Evolutionary conservation across 2,888 invertebrate species (phyloP).

Genomic region (Hesperia comma): DNA sequence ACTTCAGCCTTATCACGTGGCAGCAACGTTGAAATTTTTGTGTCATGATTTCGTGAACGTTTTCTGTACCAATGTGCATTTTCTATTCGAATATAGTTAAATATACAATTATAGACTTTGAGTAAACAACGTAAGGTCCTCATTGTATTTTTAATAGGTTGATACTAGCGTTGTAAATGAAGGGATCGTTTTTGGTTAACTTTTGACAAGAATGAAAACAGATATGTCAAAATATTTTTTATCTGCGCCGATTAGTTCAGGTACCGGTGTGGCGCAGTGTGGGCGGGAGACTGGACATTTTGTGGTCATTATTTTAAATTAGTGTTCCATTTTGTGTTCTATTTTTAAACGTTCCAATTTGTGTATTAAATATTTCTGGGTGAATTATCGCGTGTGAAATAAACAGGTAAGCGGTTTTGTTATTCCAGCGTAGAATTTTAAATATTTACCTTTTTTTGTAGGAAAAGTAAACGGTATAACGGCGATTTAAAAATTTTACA

Average conservation of each 20-base stretch:
- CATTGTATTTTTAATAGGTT: background rate
- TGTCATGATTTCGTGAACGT: constrained; percentile 2
- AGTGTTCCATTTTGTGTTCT: constrained; percentile 35
- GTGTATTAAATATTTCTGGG: constrained; percentile 3
- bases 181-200: constrained; percentile 33
- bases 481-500: constrained; percentile 23
- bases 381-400: constrained; percentile 2
- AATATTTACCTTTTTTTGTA: constrained; percentile 4
- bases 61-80: background rate
- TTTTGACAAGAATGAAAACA: constrained; percentile 65
- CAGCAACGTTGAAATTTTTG: constrained; percentile 2
- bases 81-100: background rate
- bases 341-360: constrained; percentile 19
- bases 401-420: constrained; percentile 1
- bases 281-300: constrained; percentile 55
- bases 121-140: background rate
- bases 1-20: constrained; percentile 35
- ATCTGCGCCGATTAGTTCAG: constrained; percentile 64
- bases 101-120: constrained; percentile 13
- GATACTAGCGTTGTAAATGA: constrained; percentile 3
- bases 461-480: constrained; percentile 2
- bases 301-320: constrained; percentile 47
- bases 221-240: constrained; percentile 75
- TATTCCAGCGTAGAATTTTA: constrained; percentile 1
- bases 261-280: constrained; percentile 60